These are phyloP conservation scores for Campoplex nolae DNA, from an alignment of 2,888 invertebrate genomes.

Conservation along the genomic window DNA sequence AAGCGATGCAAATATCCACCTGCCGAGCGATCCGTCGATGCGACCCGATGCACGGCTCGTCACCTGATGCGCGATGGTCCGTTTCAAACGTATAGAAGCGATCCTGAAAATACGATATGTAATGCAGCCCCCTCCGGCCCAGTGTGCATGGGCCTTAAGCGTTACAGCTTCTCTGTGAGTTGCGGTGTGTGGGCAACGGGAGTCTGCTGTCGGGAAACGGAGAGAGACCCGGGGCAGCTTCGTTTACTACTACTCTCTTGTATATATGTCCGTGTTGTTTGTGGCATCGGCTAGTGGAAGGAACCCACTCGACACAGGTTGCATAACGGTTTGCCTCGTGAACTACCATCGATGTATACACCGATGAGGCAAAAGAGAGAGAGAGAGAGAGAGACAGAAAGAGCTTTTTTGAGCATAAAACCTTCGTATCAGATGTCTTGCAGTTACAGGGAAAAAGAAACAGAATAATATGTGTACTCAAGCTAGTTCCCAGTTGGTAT, in stretches of 20 bases:
- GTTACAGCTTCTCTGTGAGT: not conserved
- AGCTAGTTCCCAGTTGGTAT: constrained; percentile 17
- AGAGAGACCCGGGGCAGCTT: constrained; percentile 27
- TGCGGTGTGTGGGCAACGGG: constrained; percentile 68
- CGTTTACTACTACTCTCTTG: constrained; percentile 4
- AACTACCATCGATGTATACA: constrained; percentile 73
- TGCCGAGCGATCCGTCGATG: too few relatives aligned
- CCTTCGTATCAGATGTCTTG: constrained; percentile 59
- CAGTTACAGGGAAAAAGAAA: constrained; percentile 53
- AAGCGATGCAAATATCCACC: too few relatives aligned
- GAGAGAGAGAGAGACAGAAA: not conserved
- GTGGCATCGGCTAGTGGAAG: constrained; percentile 68
- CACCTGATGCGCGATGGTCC: too few relatives aligned
- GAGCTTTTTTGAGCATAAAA: constrained; percentile 46
- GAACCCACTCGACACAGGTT: constrained; percentile 75
- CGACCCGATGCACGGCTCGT: too few relatives aligned
- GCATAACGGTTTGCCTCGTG: constrained; percentile 79
- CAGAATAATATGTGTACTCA: constrained; percentile 42
- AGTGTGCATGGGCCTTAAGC: too few relatives aligned
- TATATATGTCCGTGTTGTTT: constrained; percentile 26
- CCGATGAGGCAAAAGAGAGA: constrained; percentile 1
- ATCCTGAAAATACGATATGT: too few relatives aligned
- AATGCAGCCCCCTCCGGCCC: too few relatives aligned
- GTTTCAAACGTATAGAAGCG: too few relatives aligned
- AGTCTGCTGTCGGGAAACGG: constrained; percentile 66